These are phyloP conservation scores for Leptarthrus brevirostris DNA, from an alignment of 2,888 invertebrate genomes.

Conservation along the genomic window DNA sequence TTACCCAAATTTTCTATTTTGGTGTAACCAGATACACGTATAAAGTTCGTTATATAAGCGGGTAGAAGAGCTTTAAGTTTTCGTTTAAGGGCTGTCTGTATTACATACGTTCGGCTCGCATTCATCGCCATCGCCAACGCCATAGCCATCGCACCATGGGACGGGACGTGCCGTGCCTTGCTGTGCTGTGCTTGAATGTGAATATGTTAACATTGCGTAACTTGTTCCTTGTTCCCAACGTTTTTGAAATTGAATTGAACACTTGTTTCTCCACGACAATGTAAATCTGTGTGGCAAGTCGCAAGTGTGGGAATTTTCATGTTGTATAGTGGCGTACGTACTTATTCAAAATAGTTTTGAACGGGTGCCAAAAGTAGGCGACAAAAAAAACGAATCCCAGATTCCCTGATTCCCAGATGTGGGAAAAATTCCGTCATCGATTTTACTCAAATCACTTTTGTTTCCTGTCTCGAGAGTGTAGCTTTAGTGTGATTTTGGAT, in stretches of 20 bases:
- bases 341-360: constrained; percentile 32
- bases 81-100: constrained; percentile 14
- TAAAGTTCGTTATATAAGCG: constrained; percentile 19
- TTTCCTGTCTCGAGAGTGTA: background rate
- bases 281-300: constrained; percentile 5
- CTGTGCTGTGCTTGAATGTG: constrained; percentile 17
- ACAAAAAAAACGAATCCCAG: too few relatives aligned
- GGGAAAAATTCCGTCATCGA: constrained; percentile 5
- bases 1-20: constrained; percentile 43
- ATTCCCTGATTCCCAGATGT: background rate
- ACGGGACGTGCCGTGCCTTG: too few relatives aligned
- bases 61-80: constrained; percentile 34
- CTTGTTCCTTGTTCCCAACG: constrained; percentile 28
- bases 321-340: background rate
- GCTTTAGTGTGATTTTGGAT: background rate
- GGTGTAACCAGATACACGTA: constrained; percentile 12
- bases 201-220: constrained; percentile 36
- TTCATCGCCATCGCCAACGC: too few relatives aligned
- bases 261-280: constrained; percentile 43
- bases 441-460: constrained; percentile 12
- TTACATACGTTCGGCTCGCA: constrained; percentile 6
- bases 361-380: constrained; percentile 23
- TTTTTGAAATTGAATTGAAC: constrained; percentile 45
- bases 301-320: background rate
- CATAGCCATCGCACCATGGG: too few relatives aligned